Base-by-base conservation (phyloP, 1,140 invertebrate genomes). In the Thaumetopoea pityocampa region DNA sequence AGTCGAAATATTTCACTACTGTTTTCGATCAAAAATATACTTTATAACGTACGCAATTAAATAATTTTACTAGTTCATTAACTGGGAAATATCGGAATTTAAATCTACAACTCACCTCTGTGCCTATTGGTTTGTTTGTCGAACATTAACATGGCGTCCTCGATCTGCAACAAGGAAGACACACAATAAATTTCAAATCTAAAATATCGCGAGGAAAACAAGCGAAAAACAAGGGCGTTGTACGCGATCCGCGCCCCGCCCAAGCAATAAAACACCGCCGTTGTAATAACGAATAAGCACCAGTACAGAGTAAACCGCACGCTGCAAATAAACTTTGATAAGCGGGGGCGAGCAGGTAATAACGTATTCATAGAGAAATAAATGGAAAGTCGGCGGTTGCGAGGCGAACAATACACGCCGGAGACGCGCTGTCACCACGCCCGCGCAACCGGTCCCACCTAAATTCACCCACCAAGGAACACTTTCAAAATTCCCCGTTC, bases 91-190 rank as follows among this genome's bases (percentile, higher is more conserved):
- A n/a, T n/a, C n/a, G n/a, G n/a, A n/a, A n/a, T n/a, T n/a, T n/a
- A n/a, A n/a, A n/a, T n/a, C n/a, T n/a, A 35, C 11, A 43, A 90
- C 94, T 95, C 89, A 99, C 98, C 98, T 96, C 98, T 95, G 90
- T 99, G 98, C 88, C 98, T 94, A 90, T 99, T 99, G 67, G 98
- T 99, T 85, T 98, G 96, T 91, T 99, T 99, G 88, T 99, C 98
- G 87, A 99, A 99, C 98, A 99, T 99, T 72, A 99, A 91, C 97
- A 99, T 99, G 51, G 97, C 97, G 86, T 99, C 98, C 89, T 99
- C 98, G 84, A 99, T 98, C 97, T 99, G 92, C 40, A 97, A 96
- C 82, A 85, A 87, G 62, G 85, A 66, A 76, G 40, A 65, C 34
- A 79, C 58, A 68, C 65, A 70, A 67, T 71, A 56, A 71, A 67